Base-by-base conservation (phyloP, 2,797 vertebrate species). In the Perodicticus potto region DNA sequence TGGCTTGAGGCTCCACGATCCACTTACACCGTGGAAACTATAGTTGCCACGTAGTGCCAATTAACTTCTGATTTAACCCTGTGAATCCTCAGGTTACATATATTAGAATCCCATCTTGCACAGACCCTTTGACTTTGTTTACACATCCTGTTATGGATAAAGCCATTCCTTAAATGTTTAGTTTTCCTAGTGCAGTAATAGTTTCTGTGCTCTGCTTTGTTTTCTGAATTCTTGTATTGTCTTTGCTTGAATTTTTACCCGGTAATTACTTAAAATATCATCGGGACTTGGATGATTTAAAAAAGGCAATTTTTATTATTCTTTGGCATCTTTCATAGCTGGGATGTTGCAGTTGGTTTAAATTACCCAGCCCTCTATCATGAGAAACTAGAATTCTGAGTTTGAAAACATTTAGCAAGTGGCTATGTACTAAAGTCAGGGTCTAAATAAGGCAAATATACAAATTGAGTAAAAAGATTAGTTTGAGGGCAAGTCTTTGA, bases 321-420 rank as follows among this genome's bases (percentile, higher is more conserved):
- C 11, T 74, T 63, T 69, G 23, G 5, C 27, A 77, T 69, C 73
- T 89, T 43, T 32, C 82, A 61, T 59, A 11, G 1, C 80, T 88
- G 74, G 16, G 37, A 40, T 53, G 53, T 12, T 22, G 10, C 14
- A 49, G 34, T 37, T 70, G 14, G 9, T 85, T 16, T 88, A 43
- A 95, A 78, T 74, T 40, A 78, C 10, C 27, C 67, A 32, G 2
- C 22, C 16, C 49, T 70, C 13, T 63, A 63, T 37, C 61, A 45
- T 4, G 13, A 67, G 37, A 81, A 87, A 83, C 16, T 74, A 67
- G 27, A 83, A 63, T 49, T 78, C 10, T 94, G n/a, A 49, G 23
- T 89, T 57, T 83, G 34, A 10, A 69, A 89, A 43, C 40, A 69
- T 57, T 70, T 91, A 76, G 19, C 73, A 81, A 81, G 7, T 57